Evolutionary conservation across 2,113 vertebrate genomes (phyloP).

Genomic region (Psophia crepitans): DNA sequence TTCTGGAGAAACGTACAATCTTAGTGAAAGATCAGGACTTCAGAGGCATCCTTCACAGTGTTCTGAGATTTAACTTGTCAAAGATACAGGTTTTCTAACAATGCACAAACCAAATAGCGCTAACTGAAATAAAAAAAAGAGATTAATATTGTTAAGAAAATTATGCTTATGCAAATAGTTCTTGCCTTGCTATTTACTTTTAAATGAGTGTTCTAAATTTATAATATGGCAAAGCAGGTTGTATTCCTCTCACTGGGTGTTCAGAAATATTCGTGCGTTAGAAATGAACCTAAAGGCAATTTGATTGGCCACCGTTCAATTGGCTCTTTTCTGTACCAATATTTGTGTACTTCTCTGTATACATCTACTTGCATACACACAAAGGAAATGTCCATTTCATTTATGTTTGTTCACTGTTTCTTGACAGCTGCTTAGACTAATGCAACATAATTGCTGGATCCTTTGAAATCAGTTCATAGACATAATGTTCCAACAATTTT

Average conservation of each 20-base stretch:
- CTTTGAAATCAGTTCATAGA: background rate
- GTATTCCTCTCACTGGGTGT: background rate
- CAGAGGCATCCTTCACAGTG: background rate
- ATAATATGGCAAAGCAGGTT: background rate
- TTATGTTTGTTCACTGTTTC: background rate
- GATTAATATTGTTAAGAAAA: background rate
- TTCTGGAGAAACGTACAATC: background rate
- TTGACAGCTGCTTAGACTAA: background rate
- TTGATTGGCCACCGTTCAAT: background rate
- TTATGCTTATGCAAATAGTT: background rate
- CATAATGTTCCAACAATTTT: background rate
- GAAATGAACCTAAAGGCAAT: background rate
- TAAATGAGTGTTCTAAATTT: background rate
- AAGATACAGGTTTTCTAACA: background rate
- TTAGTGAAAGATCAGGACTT: background rate
- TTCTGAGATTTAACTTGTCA: background rate
- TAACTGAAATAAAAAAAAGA: background rate
- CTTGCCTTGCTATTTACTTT: background rate
- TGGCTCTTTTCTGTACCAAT: background rate
- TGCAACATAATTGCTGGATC: background rate
- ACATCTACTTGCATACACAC: rapidly evolving
- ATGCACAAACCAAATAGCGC: background rate
- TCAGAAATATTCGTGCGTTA: background rate
- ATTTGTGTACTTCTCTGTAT: background rate
- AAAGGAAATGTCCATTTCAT: background rate